Evolutionary conservation across 2,797 vertebrate species (phyloP), one percentile per base, ranked within the genome.

Genomic region (Toxotes lorentzi): DNA sequence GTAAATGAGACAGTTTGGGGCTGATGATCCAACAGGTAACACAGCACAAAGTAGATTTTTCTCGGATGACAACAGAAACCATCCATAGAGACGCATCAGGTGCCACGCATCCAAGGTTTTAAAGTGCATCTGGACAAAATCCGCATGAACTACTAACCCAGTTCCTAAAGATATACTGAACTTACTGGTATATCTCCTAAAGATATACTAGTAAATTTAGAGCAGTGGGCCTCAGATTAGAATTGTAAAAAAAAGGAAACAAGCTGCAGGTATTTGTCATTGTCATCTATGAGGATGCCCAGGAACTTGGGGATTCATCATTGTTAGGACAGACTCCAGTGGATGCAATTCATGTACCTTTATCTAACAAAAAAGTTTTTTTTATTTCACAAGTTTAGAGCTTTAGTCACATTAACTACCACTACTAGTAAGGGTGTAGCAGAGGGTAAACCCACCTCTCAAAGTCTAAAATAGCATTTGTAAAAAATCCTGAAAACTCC

Each of bases 101-200:
- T 69, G 23, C 21, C 54, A 78, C 43, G 79, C 53, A 72, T 76
- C 43, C 30, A 21, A 72, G 51, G 27, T 54, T 77, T 83, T 50
- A 62, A 81, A 72, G 4, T 50, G 24, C 48, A 79, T 62, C 47
- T 65, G 81, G 81, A 78, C 51, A 53, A 88, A 90, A 83, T 84
- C 91, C 79, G 70, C 54, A 69, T 88, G 91, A 88, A 90, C 84
- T 88, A 90, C 81, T 93, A 94, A 93, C 95, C 94, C 74, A 94
- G 40, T 94, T 95, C 71, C 78, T 70, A 45, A 78, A 83, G 54
- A 87, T 38, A 73, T 78, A 62, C 59, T 80, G 9, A 30, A 30
- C 2, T 30, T 30, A 4, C 27, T 30, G 27, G 27, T 30, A 30
- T 30, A 30, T 30, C 27, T 95, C 71, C 78, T 70, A 45, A 78